Base-by-base conservation (phyloP, 2,113 vertebrate genomes). In the Leucopsar rothschildi region DNA sequence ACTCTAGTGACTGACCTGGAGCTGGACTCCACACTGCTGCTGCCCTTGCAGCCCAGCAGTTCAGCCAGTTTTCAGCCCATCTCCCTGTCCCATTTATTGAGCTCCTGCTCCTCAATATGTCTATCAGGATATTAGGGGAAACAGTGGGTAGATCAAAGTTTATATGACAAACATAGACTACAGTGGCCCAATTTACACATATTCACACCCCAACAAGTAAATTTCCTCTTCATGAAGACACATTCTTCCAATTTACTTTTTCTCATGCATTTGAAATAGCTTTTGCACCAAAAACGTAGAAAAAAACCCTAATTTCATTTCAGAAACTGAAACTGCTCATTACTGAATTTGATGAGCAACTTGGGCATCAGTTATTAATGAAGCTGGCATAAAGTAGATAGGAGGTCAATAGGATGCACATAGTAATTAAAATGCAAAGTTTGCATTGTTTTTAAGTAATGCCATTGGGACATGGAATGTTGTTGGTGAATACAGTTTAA, bases 381-480 rank as follows among this genome's bases (percentile, higher is more conserved):
- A 90, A 94, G 70, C 63, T 94, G 82, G 47, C 84, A 88, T 39
- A 87, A 77, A 85, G 57, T 42, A 92, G 91, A 88, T 72, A 95
- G 84, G 37, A 91, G 91, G 91, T 95, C 93, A 95, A 47, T 63
- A 80, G 66, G 66, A 89, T 94, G 50, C 55, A 59, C 82, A 59
- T 8, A 90, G 78, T 82, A 95, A 95, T 95, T 94, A 95, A 92
- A 95, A 95, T 92, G 89, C 56, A 94, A 94, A 94, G 73, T 95
- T 93, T 90, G 82, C 71, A 77, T 95, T 96, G 91, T 95, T 96
- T 95, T 95, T 94, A 93, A 73, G 42, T 55, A 94, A 91, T 83
- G 63, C 91, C 70, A n/a, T 19, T 88, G 95, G 87, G 95, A 97
- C 3, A 0, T 0, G 2, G 39, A 91, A 82, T 89, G 79, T 63